Conservation (phyloP, 1,140 invertebrate species). For the Paraescarpia echinospica region DNA sequence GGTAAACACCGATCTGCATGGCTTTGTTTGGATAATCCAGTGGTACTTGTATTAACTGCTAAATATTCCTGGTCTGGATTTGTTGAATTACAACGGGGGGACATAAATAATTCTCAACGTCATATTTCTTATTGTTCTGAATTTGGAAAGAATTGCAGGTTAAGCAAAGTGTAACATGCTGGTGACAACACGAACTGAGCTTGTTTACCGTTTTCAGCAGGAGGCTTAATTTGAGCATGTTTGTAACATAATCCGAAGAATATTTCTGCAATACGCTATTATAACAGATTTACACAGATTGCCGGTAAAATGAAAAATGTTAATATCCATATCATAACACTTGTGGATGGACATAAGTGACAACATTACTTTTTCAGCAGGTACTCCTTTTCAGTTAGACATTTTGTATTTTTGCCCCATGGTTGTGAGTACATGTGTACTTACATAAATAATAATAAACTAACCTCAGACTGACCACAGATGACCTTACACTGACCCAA, state of each 20-base stretch:
- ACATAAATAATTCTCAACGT: not conserved
- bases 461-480: not conserved
- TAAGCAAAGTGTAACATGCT: not conserved
- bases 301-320: no score
- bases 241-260: not conserved
- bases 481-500: not conserved
- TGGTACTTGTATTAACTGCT: not conserved
- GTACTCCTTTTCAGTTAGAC: no score
- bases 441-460: no score
- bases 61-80: not conserved
- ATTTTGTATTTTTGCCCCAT: no score
- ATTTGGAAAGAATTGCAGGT: not conserved
- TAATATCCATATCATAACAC: no score
- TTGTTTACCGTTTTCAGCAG: not conserved
- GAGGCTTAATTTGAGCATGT: no score
- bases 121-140: not conserved
- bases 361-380: no score
- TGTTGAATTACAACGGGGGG: not conserved
- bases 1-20: not conserved
- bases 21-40: not conserved
- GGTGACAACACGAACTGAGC: not conserved
- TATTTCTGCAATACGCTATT: no score
- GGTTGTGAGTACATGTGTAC: no score
- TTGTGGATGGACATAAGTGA: no score
- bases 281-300: no score